These are phyloP conservation scores for Okapia johnstoni DNA, from an alignment of 2,113 vertebrate species.

Conservation along the genomic window DNA sequence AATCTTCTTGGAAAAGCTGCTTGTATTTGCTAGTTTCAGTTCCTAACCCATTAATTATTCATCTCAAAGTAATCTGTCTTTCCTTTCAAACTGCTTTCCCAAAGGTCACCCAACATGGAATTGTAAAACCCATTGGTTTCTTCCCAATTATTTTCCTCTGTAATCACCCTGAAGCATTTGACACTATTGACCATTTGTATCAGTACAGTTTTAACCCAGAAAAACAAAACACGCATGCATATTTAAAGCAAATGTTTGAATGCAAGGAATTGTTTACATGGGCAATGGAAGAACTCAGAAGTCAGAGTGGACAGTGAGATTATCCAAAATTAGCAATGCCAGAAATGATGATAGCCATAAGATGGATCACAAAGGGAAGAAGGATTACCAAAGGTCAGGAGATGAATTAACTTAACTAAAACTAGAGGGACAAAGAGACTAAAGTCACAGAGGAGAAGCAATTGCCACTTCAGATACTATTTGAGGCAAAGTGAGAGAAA, in stretches of 20 bases:
- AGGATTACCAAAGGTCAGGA: background rate
- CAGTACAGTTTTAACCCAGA: background rate
- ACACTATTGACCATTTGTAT: background rate
- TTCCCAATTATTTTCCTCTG: conserved; percentile 1
- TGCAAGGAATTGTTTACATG: background rate
- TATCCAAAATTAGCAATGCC: background rate
- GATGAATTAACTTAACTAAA: background rate
- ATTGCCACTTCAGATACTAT: background rate
- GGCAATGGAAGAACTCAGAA: background rate
- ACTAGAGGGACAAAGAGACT: background rate
- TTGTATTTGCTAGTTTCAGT: background rate
- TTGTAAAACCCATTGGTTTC: background rate
- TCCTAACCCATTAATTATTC: background rate
- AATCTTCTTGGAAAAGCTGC: conserved; percentile 3
- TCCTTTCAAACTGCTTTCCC: background rate
- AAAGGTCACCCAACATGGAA: background rate
- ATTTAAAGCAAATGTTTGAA: background rate
- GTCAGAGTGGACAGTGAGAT: background rate
- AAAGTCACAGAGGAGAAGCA: background rate
- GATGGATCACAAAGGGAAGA: background rate
- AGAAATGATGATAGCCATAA: background rate
- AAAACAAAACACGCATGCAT: background rate
- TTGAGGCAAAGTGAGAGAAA: background rate
- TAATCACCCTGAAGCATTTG: background rate
- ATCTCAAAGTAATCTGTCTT: background rate